Percentiles rank a stretch among this genome's conserved stretches.
Conservation (phyloP, 2,797 vertebrate genomes). For the Syngnathus acus region DNA sequence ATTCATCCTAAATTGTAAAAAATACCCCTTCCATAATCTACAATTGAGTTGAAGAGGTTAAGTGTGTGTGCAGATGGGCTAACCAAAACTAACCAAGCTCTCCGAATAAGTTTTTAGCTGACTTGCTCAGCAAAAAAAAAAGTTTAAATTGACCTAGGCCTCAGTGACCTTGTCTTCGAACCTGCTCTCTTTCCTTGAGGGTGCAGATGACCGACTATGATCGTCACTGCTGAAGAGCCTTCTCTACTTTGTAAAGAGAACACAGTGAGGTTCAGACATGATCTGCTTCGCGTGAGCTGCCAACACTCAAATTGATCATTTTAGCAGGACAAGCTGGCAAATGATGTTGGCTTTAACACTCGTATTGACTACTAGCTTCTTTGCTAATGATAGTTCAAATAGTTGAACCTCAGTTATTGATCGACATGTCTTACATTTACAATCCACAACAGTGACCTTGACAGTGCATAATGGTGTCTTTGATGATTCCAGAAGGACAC, state of each 20-base stretch:
- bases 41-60: neutral
- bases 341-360: neutral
- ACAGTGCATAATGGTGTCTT: neutral
- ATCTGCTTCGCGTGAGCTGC: neutral
- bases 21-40: no score
- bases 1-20: no score
- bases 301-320: neutral
- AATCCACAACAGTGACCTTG: constrained; percentile 17
- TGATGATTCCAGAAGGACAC: neutral
- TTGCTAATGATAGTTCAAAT: constrained; percentile 1
- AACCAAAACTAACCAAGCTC: neutral
- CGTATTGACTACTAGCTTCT: constrained; percentile 7
- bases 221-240: neutral
- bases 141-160: constrained; percentile 22
- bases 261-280: neutral
- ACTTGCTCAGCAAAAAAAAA: constrained; percentile 36
- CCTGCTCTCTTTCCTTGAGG: neutral
- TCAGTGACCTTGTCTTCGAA: constrained; percentile 5
- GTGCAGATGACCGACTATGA: neutral
- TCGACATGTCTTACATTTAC: neutral
- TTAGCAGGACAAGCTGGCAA: neutral
- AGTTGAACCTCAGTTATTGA: neutral
- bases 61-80: no score
- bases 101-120: constrained; percentile 20
- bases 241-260: neutral